Conservation (phyloP, 2,113 vertebrate genomes). For the Girardinichthys multiradiatus region DNA sequence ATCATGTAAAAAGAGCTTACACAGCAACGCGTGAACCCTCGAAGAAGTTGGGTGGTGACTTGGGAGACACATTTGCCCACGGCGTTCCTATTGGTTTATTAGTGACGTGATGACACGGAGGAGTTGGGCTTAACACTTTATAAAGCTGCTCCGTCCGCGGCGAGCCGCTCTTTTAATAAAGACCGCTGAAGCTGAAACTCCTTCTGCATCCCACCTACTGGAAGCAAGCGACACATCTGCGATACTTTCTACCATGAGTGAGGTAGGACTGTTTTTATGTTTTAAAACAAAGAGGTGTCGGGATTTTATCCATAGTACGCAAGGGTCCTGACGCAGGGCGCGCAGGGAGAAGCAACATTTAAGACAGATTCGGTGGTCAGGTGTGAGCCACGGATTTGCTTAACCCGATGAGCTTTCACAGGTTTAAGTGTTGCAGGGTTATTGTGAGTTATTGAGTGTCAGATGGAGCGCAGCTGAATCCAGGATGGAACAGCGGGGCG, state of each 20-base stretch:
- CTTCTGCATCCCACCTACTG: slow-evolving; percentile 32
- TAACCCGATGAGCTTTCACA: slow-evolving; percentile 21
- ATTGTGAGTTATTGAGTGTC: not conserved
- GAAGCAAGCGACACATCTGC: slow-evolving; percentile 51
- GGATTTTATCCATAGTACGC: slow-evolving; percentile 40
- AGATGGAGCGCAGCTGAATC: slow-evolving; percentile 51
- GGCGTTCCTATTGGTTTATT: slow-evolving; percentile 80
- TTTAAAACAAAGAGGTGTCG: slow-evolving; percentile 12
- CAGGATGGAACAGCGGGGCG: slow-evolving; percentile 37
- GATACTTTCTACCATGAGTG: slow-evolving; percentile 77
- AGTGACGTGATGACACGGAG: slow-evolving; percentile 76
- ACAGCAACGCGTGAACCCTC: slow-evolving; percentile 65
- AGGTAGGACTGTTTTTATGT: slow-evolving; percentile 72
- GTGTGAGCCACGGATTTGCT: not conserved
- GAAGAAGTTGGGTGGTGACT: slow-evolving; percentile 73
- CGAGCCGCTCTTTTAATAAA: slow-evolving; percentile 59
- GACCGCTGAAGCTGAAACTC: slow-evolving; percentile 67
- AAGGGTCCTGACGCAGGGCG: not conserved
- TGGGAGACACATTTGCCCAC: slow-evolving; percentile 70
- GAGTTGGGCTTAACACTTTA: slow-evolving; percentile 78
- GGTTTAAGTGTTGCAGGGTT: not conserved
- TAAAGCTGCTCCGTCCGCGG: slow-evolving; percentile 74
- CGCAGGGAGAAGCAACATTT: not conserved
- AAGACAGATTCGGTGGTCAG: not conserved
- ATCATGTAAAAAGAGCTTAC: slow-evolving; percentile 60